These are phyloP conservation scores for Stenoptilia bipunctidactyla DNA, from an alignment of 2,888 invertebrate genomes.

Conservation along the genomic window DNA sequence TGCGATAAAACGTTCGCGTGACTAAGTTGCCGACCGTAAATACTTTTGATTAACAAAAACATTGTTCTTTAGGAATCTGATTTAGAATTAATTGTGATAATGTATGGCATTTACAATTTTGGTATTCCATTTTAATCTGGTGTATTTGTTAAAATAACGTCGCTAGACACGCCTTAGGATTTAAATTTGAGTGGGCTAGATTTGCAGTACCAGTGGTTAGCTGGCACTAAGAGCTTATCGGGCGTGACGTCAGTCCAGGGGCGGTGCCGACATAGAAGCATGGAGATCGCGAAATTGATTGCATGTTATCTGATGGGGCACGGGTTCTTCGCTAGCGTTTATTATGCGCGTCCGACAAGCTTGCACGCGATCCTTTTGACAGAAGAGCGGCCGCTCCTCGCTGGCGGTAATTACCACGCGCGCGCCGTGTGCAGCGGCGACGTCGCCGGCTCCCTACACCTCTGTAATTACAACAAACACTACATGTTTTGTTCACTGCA, in stretches of 20 bases:
- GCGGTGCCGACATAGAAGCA: conserved; percentile 63
- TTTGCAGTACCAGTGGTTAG: conserved; percentile 52
- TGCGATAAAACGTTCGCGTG: conserved; percentile 68
- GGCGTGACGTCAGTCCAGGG: conserved; percentile 61
- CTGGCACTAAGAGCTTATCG: conserved; percentile 60
- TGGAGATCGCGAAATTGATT: conserved; percentile 71
- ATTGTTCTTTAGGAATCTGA: conserved; percentile 17
- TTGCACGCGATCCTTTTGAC: conserved; percentile 66
- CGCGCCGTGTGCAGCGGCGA: conserved; percentile 54
- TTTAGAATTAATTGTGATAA: neutral
- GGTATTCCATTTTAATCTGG: too few relatives aligned
- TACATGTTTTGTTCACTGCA: neutral
- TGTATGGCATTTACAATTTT: neutral
- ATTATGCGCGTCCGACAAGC: conserved; percentile 56
- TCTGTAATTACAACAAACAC: conserved; percentile 21
- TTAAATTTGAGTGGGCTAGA: conserved; percentile 27
- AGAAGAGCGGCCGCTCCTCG: conserved; percentile 58
- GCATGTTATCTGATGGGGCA: conserved; percentile 68
- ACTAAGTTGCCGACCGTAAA: conserved; percentile 49
- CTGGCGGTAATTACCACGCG: conserved; percentile 56
- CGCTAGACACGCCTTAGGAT: too few relatives aligned
- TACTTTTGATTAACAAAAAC: conserved; percentile 52
- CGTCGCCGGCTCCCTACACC: conserved; percentile 38
- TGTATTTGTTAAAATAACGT: conserved; percentile 9
- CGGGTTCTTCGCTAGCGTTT: conserved; percentile 68